Conservation (phyloP, 1,140 invertebrate genomes). For the Maconellicoccus hirsutus region DNA sequence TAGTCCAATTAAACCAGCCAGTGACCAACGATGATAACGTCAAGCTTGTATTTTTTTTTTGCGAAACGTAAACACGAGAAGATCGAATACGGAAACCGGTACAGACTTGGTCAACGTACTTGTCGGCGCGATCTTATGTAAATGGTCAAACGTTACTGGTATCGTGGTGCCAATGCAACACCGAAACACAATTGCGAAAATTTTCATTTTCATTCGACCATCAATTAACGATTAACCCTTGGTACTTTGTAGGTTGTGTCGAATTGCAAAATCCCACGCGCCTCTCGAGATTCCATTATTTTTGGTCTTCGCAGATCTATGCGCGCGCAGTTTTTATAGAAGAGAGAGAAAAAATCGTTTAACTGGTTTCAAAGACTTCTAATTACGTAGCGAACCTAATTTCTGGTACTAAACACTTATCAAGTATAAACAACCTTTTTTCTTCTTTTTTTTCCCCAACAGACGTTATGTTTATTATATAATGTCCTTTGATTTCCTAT, state of each 20-base stretch:
- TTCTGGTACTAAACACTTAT: background rate
- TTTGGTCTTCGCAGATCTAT: no score
- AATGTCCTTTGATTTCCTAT: conserved; percentile 1
- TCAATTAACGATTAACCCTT: no score
- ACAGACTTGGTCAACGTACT: background rate
- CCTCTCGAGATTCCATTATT: no score
- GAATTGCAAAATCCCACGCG: no score
- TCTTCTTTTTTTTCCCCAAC: background rate
- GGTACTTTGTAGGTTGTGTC: no score
- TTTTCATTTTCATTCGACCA: background rate
- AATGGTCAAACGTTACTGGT: background rate
- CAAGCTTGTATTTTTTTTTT: no score
- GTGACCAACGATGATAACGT: no score
- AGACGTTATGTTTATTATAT: background rate
- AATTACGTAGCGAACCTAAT: conserved; percentile 8
- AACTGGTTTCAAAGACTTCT: conserved; percentile 3
- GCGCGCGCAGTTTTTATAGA: no score
- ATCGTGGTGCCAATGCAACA: background rate
- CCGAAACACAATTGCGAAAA: background rate
- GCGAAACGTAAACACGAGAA: no score
- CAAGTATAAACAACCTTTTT: conserved; percentile 5
- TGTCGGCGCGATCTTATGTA: background rate
- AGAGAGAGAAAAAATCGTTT: background rate
- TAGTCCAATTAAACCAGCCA: no score
- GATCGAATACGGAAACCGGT: background rate